These are phyloP conservation scores for Pogonophryne albipinna DNA, from an alignment of 2,797 vertebrate species.

Conservation along the genomic window DNA sequence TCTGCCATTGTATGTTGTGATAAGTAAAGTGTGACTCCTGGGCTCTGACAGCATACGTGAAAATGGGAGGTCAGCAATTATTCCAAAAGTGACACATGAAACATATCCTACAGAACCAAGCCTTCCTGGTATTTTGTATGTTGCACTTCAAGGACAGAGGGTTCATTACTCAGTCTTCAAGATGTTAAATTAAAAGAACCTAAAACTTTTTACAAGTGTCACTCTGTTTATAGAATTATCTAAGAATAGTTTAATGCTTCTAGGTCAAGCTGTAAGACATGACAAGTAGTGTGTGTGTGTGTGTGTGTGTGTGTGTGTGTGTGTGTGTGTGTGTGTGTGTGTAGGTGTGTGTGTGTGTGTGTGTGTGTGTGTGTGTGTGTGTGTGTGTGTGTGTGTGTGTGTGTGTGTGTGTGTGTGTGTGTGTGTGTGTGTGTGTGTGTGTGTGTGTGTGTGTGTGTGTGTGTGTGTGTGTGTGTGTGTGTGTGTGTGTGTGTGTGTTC, in stretches of 20 bases:
- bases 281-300: slow-evolving; percentile 14
- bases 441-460: not conserved
- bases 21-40: too few relatives aligned
- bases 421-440: not conserved
- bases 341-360: too few relatives aligned
- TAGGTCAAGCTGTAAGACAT: slow-evolving; percentile 50
- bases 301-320: slow-evolving; percentile 19
- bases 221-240: slow-evolving; percentile 34
- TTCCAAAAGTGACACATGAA: too few relatives aligned
- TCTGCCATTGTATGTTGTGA: too few relatives aligned
- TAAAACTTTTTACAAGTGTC: slow-evolving; percentile 37
- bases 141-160: not conserved
- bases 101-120: too few relatives aligned
- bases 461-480: slow-evolving; percentile 23
- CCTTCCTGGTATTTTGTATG: not conserved
- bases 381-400: slow-evolving; percentile 19
- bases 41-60: too few relatives aligned
- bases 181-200: slow-evolving; percentile 47
- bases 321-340: slow-evolving; percentile 22
- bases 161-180: slow-evolving; percentile 25
- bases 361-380: slow-evolving; percentile 14
- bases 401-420: slow-evolving; percentile 9
- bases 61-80: too few relatives aligned
- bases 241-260: slow-evolving; percentile 57
- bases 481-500: slow-evolving; percentile 4